These are phyloP conservation scores for Chromoteleia sp. DNA, from an alignment of 2,888 invertebrate species.

Conservation along the genomic window DNA sequence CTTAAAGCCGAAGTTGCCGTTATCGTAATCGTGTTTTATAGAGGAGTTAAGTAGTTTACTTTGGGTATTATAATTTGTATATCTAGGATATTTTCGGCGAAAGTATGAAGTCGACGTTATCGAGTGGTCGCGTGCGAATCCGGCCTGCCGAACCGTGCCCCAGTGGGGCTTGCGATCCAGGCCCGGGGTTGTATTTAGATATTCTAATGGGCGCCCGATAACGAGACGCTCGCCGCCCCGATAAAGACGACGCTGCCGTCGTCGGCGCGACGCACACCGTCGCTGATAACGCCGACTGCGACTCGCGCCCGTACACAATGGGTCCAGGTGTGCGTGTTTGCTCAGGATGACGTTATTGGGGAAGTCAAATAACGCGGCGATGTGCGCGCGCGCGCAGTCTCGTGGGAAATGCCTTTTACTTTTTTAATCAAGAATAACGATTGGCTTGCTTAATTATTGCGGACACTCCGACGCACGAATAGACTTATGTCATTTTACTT, in stretches of 20 bases:
- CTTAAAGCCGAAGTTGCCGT: conserved; percentile 17
- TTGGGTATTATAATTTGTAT: conserved; percentile 64
- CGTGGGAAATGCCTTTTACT: background rate
- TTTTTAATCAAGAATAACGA: too few relatives aligned
- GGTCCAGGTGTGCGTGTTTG: conserved; percentile 69
- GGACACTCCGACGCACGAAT: too few relatives aligned
- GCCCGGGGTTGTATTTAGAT: conserved; percentile 84
- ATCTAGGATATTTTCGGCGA: conserved; percentile 61
- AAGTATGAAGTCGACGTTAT: conserved; percentile 73
- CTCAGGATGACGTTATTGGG: conserved; percentile 50
- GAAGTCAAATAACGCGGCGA: conserved; percentile 40
- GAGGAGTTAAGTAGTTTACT: conserved; percentile 63
- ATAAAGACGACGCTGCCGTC: conserved; percentile 81
- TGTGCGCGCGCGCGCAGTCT: background rate
- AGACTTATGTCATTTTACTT: too few relatives aligned
- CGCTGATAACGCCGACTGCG: conserved; percentile 82
- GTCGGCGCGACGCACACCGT: conserved; percentile 82
- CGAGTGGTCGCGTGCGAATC: conserved; percentile 74
- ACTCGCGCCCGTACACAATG: conserved; percentile 70
- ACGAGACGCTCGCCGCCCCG: conserved; percentile 83
- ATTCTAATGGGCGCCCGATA: conserved; percentile 85
- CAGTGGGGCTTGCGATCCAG: conserved; percentile 72
- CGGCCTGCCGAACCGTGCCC: conserved; percentile 64
- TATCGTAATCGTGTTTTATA: conserved; percentile 50
- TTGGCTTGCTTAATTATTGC: too few relatives aligned